phyloP scores from a whole-genome alignment of 2,888 invertebrate species.

The Electrophaes corylata region DNA sequence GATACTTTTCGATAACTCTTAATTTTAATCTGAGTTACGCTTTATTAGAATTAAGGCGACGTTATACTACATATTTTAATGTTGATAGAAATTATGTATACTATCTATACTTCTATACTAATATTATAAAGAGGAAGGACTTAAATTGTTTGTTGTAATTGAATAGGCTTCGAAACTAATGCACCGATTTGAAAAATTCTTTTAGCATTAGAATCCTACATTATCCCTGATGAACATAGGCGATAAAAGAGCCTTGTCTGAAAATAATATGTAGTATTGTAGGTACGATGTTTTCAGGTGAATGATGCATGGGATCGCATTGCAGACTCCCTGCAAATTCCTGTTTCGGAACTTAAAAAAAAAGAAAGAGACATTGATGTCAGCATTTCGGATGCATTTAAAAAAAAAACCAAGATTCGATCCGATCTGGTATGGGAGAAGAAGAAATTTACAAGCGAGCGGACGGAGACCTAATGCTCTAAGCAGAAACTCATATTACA shows the following conservation, averaged over 20 bases:
- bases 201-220: too few species aligned
- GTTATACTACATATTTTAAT: neutral
- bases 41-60: too few species aligned
- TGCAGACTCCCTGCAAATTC: conserved; percentile 30
- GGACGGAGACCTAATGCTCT: too few species aligned
- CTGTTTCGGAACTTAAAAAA: conserved; percentile 13
- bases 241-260: too few species aligned
- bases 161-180: conserved; percentile 28
- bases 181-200: too few species aligned
- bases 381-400: conserved; percentile 32
- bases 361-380: conserved; percentile 33
- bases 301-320: conserved; percentile 36
- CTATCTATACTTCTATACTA: too few species aligned
- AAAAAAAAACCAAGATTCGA: conserved; percentile 34
- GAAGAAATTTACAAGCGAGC: conserved; percentile 35
- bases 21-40: too few species aligned
- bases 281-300: conserved; percentile 23
- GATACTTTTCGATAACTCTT: too few species aligned
- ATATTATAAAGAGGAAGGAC: conserved; percentile 21
- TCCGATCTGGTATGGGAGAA: conserved; percentile 32
- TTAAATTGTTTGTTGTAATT: conserved; percentile 27
- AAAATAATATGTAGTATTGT: too few species aligned
- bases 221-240: neutral
- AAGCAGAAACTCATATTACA: too few species aligned
- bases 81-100: conserved; percentile 14